Conservation (phyloP, 2,888 invertebrate genomes). For the Erebia aethiops region DNA sequence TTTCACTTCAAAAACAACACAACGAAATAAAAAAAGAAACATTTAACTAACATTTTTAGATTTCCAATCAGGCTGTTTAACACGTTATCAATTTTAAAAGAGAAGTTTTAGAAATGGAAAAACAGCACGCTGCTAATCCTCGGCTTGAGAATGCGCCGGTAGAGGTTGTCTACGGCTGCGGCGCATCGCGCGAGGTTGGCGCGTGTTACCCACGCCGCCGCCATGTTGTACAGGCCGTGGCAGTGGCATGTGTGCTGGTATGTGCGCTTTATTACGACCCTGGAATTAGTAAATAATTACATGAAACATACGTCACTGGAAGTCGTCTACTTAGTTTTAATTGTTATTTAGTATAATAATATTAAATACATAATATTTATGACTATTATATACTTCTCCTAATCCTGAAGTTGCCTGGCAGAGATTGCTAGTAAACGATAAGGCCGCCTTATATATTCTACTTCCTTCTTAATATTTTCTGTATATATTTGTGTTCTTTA, state of each 20-base stretch:
- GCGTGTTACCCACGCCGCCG: slow-evolving; percentile 57
- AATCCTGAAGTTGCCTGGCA: too few species aligned
- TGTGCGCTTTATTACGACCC: slow-evolving; percentile 63
- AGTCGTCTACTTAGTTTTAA: too few species aligned
- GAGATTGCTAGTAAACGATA: too few species aligned
- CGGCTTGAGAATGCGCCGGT: slow-evolving; percentile 66
- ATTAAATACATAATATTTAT: too few species aligned
- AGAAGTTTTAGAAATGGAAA: slow-evolving; percentile 61
- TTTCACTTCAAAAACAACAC: neutral
- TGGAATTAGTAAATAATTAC: slow-evolving; percentile 44
- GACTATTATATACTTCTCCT: too few species aligned
- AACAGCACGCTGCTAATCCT: slow-evolving; percentile 66
- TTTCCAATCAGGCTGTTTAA: slow-evolving; percentile 29
- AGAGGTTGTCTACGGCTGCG: slow-evolving; percentile 63
- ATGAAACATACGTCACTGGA: too few species aligned
- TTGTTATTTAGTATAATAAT: too few species aligned
- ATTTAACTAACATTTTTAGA: neutral
- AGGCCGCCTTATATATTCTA: too few species aligned
- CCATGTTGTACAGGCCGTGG: slow-evolving; percentile 51
- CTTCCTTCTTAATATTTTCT: too few species aligned
- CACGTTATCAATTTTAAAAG: neutral
- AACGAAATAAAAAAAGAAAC: too few species aligned
- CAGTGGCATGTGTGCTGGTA: slow-evolving; percentile 48
- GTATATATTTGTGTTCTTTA: too few species aligned
- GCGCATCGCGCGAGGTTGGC: slow-evolving; percentile 60